Percentiles rank a stretch among this genome's conserved stretches.
Conservation (phyloP, 1,140 invertebrate genomes). For the Pachypeltis micranthus region DNA sequence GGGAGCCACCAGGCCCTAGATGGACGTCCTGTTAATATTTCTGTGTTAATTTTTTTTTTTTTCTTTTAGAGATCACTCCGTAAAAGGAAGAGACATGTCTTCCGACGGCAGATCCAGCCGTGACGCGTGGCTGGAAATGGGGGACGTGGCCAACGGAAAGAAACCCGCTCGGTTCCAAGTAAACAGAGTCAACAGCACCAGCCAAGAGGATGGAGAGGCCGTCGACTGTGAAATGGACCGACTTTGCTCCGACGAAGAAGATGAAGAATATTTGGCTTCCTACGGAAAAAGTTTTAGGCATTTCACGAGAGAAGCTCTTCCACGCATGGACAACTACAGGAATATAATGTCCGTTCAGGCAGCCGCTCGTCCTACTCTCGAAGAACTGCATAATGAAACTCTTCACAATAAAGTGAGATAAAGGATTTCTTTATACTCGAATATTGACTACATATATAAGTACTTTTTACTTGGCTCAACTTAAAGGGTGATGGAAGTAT, state of each 20-base stretch:
- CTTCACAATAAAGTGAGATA: slow-evolving; percentile 57
- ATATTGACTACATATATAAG: too few species aligned
- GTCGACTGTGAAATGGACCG: slow-evolving; percentile 36
- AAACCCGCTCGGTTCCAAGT: slow-evolving; percentile 46
- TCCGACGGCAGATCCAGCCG: too few species aligned
- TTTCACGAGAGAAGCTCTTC: slow-evolving; percentile 82
- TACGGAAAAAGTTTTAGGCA: slow-evolving; percentile 73
- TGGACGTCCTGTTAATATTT: too few species aligned
- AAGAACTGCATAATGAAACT: slow-evolving; percentile 81
- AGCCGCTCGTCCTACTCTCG: slow-evolving; percentile 76
- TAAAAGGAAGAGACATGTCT: too few species aligned
- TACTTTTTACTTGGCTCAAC: too few species aligned
- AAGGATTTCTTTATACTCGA: too few species aligned
- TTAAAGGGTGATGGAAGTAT: too few species aligned
- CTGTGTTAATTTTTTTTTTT: too few species aligned
- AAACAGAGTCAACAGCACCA: slow-evolving; percentile 41
- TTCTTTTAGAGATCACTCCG: too few species aligned
- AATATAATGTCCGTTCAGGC: slow-evolving; percentile 84
- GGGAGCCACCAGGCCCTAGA: too few species aligned
- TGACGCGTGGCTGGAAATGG: slow-evolving; percentile 14
- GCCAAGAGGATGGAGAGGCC: slow-evolving; percentile 34
- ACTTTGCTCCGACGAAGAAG: slow-evolving; percentile 31
- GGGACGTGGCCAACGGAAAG: slow-evolving; percentile 29
- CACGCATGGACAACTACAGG: slow-evolving; percentile 83
- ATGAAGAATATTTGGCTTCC: slow-evolving; percentile 48